Evolutionary conservation across 1,140 invertebrate species (phyloP), one percentile per base, ranked within the genome.

Genomic region (Diachasma alloeum): DNA sequence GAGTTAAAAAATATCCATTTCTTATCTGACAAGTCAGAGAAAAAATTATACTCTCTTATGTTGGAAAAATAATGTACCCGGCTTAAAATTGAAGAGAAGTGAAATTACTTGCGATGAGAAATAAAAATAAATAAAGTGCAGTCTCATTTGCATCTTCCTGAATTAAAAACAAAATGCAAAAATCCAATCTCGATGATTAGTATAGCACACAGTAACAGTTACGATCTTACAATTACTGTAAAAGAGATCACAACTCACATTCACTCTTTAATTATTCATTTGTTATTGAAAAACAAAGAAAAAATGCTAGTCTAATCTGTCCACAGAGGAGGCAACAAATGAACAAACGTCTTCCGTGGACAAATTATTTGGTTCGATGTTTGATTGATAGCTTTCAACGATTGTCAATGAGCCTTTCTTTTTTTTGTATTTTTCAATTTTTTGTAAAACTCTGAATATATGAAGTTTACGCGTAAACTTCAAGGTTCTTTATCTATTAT

Each of bases 281-380:
- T 39, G n/a, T 59, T 75, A 19, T 75, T n/a, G 26, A n/a, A 69
- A 68, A 66, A 66, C 17, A 66, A 15, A 2, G 36, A 69, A 69
- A 75, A 69, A 69, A 26, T 48, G 37, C 48, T 63, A 63, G 8
- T 63, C 59, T 56, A 81, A 83, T 84, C 70, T 81, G 80, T 81
- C 76, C 9, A 72, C 37, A 75, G 76, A 82, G 76, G 81, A 85
- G 78, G 78, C 42, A 22, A 73, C 37, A 42, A 63, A 48, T 74
- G 13, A 66, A 53, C 26, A 31, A 3, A 53, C 83, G 22, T 85
- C 79, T 72, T 83, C 80, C 53, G 74, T 74, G 26, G 56, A 83
- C 82, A 83, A 78, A 85, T 83, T 77, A 31, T 22, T 70, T 71
- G 75, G 70, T 86, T 87, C 83, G 82, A 86, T 86, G 83, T 87